These are phyloP conservation scores for Rhaphigaster nebulosa DNA, from an alignment of 2,888 invertebrate species.

Conservation along the genomic window DNA sequence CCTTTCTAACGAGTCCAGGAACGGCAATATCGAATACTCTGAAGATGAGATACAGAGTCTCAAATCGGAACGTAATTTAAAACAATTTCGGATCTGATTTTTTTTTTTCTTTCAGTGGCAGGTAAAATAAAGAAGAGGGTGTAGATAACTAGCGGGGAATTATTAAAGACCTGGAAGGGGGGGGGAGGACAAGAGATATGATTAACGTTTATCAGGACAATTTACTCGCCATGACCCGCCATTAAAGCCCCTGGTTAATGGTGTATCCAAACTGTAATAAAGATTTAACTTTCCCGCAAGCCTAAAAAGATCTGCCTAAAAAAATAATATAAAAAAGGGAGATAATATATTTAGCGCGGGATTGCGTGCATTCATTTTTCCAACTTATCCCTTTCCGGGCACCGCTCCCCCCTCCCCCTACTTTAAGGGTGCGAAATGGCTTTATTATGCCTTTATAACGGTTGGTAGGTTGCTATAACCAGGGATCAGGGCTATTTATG, in stretches of 20 bases:
- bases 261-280: conserved; percentile 7
- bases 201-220: not conserved
- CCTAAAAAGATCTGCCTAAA: not conserved
- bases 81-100: no score
- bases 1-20: no score
- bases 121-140: no score
- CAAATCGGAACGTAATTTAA: no score
- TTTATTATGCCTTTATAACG: conserved; percentile 51
- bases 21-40: no score
- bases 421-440: conserved; percentile 22
- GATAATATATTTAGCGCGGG: conserved; percentile 19
- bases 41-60: no score
- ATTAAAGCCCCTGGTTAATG: conserved; percentile 30
- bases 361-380: conserved; percentile 33
- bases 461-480: not conserved
- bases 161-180: no score
- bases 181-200: not conserved
- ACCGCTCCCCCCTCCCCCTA: not conserved
- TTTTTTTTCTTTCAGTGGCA: no score
- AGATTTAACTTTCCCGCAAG: not conserved
- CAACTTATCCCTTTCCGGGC: not conserved
- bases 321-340: not conserved
- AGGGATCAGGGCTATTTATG: not conserved
- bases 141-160: no score
- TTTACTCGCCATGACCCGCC: not conserved